Evolutionary conservation across 2,888 invertebrate genomes (phyloP).

Genomic region (Sipha maydis): DNA sequence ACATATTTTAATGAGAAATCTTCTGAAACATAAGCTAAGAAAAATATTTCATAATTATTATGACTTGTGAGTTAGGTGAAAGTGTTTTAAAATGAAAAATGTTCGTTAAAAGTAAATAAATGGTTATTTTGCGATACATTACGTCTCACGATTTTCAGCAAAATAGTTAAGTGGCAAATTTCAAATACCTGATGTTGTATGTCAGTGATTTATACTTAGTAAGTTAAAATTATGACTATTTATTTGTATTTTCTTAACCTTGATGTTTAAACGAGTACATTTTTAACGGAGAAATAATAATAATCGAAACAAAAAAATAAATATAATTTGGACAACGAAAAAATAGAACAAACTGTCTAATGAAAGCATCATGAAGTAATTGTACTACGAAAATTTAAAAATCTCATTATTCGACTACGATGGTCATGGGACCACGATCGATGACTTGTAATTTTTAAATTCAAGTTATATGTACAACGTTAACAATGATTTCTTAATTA

Average conservation of each 20-base stretch:
- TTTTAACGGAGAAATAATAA: too few species aligned
- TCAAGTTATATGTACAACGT: too few species aligned
- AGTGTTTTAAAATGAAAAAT: background rate
- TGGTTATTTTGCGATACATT: background rate
- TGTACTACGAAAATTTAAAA: too few species aligned
- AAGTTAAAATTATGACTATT: background rate
- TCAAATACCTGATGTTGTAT: background rate
- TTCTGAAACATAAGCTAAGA: slow-evolving; percentile 13
- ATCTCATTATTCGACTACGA: too few species aligned
- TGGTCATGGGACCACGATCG: too few species aligned
- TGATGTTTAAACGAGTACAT: background rate
- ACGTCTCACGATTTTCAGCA: background rate
- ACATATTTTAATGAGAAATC: slow-evolving; percentile 48
- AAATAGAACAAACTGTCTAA: too few species aligned
- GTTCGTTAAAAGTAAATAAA: background rate
- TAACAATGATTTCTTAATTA: too few species aligned
- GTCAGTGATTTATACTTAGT: background rate
- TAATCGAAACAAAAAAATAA: too few species aligned
- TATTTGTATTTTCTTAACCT: background rate
- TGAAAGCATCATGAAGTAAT: too few species aligned
- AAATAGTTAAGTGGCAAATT: background rate
- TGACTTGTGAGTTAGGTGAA: background rate
- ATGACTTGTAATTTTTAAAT: too few species aligned
- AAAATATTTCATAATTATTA: slow-evolving; percentile 9
- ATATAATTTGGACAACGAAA: too few species aligned